These are phyloP conservation scores for Caerostris darwini DNA, from an alignment of 1,140 invertebrate species.

Conservation along the genomic window DNA sequence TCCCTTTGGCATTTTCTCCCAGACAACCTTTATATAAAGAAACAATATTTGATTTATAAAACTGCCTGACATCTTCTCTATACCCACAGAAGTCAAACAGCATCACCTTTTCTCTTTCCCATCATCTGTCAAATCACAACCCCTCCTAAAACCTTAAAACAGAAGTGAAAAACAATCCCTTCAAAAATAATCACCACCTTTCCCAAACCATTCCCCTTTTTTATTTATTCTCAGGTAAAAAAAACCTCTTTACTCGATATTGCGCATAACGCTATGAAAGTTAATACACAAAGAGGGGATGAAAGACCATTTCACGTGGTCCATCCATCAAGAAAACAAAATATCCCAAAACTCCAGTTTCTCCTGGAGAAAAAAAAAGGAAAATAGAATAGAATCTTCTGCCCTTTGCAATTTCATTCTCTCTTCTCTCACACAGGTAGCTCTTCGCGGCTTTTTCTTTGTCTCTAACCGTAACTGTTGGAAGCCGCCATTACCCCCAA, in stretches of 20 bases:
- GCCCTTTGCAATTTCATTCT: not conserved
- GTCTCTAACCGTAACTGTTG: conserved; percentile 31
- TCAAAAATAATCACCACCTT: conserved; percentile 1
- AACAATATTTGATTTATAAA: no score
- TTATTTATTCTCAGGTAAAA: not conserved
- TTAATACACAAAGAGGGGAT: not conserved
- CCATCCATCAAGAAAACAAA: conserved; percentile 24
- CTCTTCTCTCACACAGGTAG: conserved; percentile 10
- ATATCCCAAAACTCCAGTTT: not conserved
- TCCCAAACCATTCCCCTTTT: not conserved
- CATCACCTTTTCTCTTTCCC: not conserved
- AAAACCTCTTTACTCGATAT: not conserved
- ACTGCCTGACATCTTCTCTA: no score
- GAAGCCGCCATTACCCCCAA: conserved; percentile 24
- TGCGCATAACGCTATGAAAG: not conserved
- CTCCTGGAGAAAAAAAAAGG: not conserved
- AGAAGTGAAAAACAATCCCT: not conserved
- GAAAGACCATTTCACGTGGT: not conserved
- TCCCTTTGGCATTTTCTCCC: no score
- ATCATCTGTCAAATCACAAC: not conserved
- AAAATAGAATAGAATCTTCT: not conserved
- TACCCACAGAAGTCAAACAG: not conserved
- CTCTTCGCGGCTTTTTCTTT: conserved; percentile 34
- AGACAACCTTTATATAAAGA: no score
- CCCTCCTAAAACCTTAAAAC: not conserved